Base-by-base conservation (phyloP, 37 sponge, comb jelly and placozoan species). In the Diacarnus erythraeanus region DNA sequence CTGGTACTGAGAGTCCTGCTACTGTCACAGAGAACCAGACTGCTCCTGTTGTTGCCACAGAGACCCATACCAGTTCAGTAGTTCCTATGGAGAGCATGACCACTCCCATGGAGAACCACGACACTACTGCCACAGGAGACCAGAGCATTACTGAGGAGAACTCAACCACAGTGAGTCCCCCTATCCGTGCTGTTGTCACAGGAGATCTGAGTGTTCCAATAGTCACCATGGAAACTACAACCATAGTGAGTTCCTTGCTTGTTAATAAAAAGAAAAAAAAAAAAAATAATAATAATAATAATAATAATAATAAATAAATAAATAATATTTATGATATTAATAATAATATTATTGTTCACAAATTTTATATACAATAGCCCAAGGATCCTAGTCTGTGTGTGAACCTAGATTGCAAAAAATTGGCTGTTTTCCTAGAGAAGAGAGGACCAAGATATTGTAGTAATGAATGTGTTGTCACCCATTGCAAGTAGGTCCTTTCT, bases 401-500 rank as follows among this genome's bases (percentile, higher is more conserved):
- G 18, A 70, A 70, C 39, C 65, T 30, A 29, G 85, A 81, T 12
- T 94, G 94, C 42, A 69, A 61, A 42, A 94, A 94, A n/a, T 26
- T 47, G 10, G 87, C 94, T 10, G 75, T 77, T 29, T 61, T 60
- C 37, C 34, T 37, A 17, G 88, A 86, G 35, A 75, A 83, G 33
- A 83, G 88, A 75, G 94, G 94, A 23, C 80, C 76, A 0, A n/a
- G 47, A 18, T 94, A 80, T 63, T 94, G 94, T 75, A 82, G 87
- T 58, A 80, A 83, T 63, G 91, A 94, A 39, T 94, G 94, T 80
- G 73, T 90, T 12, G 78, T 94, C 6, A 59, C 73, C 20, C 88
- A 94, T 41, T 80, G 85, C 77, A 90, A 75, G 94, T 93, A 42
- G 41, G 83, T 41, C n/a, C n/a, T n/a, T n/a, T n/a, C n/a, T n/a